Evolutionary conservation across 1,140 invertebrate genomes (phyloP).

Genomic region (Phthorimaea operculella): DNA sequence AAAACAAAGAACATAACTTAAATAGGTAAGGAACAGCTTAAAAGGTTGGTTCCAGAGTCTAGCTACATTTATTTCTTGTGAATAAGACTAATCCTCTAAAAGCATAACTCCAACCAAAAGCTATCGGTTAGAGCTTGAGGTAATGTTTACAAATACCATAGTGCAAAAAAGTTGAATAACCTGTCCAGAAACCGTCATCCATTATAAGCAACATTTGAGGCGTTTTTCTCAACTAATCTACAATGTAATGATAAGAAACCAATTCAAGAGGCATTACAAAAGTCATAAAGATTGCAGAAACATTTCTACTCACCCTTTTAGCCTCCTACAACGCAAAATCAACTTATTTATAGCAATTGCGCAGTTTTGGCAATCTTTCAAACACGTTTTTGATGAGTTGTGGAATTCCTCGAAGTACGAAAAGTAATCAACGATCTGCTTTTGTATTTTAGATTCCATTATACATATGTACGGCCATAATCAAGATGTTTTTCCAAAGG

Average conservation of each 20-base stretch:
- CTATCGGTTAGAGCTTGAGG: no score
- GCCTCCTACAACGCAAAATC: conserved; percentile 48
- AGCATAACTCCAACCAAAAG: no score
- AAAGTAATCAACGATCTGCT: conserved; percentile 60
- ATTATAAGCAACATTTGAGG: not conserved
- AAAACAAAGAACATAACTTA: not conserved
- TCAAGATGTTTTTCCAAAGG: not conserved
- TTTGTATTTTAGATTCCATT: conserved; percentile 60
- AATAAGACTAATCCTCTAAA: no score
- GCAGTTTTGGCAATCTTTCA: conserved; percentile 62
- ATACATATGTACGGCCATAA: conserved; percentile 26
- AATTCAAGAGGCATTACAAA: no score
- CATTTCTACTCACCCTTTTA: conserved; percentile 49
- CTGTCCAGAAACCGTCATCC: not conserved
- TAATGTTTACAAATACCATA: no score
- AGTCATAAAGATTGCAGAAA: no score
- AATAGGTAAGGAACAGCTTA: no score
- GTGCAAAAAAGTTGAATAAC: no score
- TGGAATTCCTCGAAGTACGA: conserved; percentile 55
- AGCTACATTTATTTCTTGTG: no score
- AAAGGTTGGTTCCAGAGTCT: no score
- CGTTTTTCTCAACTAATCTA: no score
- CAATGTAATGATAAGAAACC: not conserved
- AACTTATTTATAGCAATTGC: conserved; percentile 60
- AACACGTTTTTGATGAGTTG: conserved; percentile 48